These are phyloP conservation scores for Hozukius guyotensis DNA, from an alignment of 2,797 vertebrate genomes.

Conservation along the genomic window DNA sequence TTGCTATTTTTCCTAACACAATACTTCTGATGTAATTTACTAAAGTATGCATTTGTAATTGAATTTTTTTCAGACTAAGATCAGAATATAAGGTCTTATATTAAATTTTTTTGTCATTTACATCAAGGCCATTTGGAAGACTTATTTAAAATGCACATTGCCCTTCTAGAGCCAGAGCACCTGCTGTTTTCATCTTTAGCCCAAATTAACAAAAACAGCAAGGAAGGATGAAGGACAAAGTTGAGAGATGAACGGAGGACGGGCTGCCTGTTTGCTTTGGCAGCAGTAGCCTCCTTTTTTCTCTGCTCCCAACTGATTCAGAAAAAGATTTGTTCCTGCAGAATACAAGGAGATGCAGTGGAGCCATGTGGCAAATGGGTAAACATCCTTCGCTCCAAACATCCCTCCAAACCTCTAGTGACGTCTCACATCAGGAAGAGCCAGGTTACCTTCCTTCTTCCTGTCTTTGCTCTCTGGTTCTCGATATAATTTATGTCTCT, in stretches of 20 bases:
- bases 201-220: slow-evolving; percentile 33
- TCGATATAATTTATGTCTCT: slow-evolving; percentile 39
- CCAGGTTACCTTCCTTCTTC: not conserved
- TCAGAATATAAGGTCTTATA: not conserved
- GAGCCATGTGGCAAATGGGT: slow-evolving; percentile 15
- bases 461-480: slow-evolving; percentile 25
- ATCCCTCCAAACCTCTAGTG: not conserved
- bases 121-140: not conserved
- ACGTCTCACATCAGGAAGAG: not conserved
- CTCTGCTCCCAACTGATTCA: slow-evolving; percentile 47
- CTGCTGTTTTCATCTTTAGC: slow-evolving; percentile 28
- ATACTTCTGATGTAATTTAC: not conserved
- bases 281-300: slow-evolving; percentile 54
- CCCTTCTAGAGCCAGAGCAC: not conserved
- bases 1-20: no score
- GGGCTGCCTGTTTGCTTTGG: slow-evolving; percentile 74
- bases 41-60: not conserved
- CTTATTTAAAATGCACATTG: not conserved
- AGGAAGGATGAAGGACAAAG: slow-evolving; percentile 28
- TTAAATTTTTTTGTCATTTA: not conserved
- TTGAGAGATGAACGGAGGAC: slow-evolving; percentile 5
- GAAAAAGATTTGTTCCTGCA: slow-evolving; percentile 57
- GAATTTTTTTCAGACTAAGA: not conserved
- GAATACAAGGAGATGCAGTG: slow-evolving; percentile 7
- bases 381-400: slow-evolving; percentile 32